These are phyloP conservation scores for Venturia canescens DNA, from an alignment of 1,140 invertebrate genomes.

Conservation along the genomic window DNA sequence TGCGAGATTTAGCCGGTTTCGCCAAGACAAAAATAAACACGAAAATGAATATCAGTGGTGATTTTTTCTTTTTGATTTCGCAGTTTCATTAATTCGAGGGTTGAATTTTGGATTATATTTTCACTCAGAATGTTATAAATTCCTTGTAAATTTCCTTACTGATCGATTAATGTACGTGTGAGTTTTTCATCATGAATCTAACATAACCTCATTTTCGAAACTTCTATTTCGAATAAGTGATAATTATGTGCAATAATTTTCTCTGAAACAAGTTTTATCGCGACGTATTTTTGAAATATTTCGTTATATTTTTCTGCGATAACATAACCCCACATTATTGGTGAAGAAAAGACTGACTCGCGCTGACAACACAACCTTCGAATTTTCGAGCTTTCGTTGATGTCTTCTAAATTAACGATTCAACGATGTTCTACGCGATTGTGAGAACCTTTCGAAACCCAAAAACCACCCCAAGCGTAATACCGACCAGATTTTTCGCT, in stretches of 20 bases:
- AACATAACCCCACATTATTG: slow-evolving; percentile 14
- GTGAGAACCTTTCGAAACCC: background rate
- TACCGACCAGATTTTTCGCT: slow-evolving; percentile 46
- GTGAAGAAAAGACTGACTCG: background rate
- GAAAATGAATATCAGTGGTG: background rate
- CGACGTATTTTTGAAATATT: background rate
- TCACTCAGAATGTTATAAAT: background rate
- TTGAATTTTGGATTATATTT: background rate
- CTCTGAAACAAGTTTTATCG: background rate
- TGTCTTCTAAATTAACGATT: background rate
- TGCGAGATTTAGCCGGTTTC: background rate
- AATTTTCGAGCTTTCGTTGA: background rate
- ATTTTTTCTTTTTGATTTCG: background rate
- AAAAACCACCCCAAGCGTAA: background rate
- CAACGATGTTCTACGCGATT: slow-evolving; percentile 20
- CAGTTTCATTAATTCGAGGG: background rate
- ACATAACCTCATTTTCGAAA: background rate
- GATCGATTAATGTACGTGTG: background rate
- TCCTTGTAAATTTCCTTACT: background rate
- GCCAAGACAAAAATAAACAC: background rate
- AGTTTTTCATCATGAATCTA: background rate
- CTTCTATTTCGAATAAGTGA: background rate
- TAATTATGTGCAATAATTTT: background rate
- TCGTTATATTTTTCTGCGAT: background rate
- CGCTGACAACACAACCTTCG: slow-evolving; percentile 21